These are phyloP conservation scores for Borostomias antarcticus DNA, from an alignment of 2,797 vertebrate species.

Conservation along the genomic window DNA sequence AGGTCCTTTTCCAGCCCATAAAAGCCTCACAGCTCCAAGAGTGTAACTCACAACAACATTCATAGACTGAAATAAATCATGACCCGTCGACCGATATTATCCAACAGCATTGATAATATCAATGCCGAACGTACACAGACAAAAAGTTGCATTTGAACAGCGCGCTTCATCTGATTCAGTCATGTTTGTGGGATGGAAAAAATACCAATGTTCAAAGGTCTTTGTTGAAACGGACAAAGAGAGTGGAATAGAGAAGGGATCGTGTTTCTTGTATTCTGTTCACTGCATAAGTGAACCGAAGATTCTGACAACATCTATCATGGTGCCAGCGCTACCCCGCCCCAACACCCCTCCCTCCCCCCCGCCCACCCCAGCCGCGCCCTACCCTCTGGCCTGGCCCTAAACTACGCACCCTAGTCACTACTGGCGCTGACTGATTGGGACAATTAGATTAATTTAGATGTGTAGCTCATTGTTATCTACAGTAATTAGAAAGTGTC, in stretches of 20 bases:
- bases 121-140: slow-evolving; percentile 2
- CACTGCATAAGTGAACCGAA: slow-evolving; percentile 4
- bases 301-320: slow-evolving; percentile 30
- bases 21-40: slow-evolving; percentile 1
- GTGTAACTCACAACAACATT: background rate
- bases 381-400: slow-evolving; percentile 13
- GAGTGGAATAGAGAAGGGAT: slow-evolving; percentile 7
- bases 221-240: slow-evolving; percentile 10
- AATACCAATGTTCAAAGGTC: background rate
- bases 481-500: slow-evolving; percentile 65
- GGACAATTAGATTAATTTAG: slow-evolving; percentile 54
- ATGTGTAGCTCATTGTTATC: slow-evolving; percentile 60
- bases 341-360: slow-evolving; percentile 5
- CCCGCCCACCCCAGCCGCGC: slow-evolving; percentile 4
- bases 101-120: background rate
- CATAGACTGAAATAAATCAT: background rate
- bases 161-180: too few species aligned
- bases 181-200: background rate
- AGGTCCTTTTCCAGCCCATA: slow-evolving; percentile 29
- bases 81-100: too few species aligned
- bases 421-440: slow-evolving; percentile 50
- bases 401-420: background rate
- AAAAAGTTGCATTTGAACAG: too few species aligned
- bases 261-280: background rate
- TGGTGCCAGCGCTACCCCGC: slow-evolving; percentile 14